phyloP scores from a whole-genome alignment of 2,113 vertebrate species.

The Oplegnathus fasciatus region DNA sequence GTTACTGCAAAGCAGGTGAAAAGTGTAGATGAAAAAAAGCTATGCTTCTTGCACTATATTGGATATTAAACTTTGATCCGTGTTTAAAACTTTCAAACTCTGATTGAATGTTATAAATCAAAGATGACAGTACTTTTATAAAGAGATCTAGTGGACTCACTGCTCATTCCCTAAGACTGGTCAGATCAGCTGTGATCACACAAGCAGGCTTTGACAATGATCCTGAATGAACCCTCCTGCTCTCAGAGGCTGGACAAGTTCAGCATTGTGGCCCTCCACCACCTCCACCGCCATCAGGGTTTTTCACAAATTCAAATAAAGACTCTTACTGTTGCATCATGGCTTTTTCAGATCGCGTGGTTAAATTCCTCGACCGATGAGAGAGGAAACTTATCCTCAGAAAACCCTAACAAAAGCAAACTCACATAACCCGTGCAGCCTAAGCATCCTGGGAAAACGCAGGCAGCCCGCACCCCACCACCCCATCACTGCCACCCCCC shows the following conservation, averaged over 20 bases:
- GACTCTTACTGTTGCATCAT: constrained; percentile 69
- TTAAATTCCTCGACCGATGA: constrained; percentile 66
- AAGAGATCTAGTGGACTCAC: background rate
- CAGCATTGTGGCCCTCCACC: constrained; percentile 36
- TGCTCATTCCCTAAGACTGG: background rate
- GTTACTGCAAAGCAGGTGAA: background rate
- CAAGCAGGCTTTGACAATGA: background rate
- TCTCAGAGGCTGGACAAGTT: constrained; percentile 26
- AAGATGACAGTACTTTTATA: background rate
- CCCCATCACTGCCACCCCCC: background rate
- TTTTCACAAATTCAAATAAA: constrained; percentile 64
- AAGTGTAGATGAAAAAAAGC: background rate
- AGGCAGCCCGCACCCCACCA: constrained; percentile 23
- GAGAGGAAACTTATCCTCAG: constrained; percentile 75
- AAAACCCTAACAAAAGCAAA: constrained; percentile 75
- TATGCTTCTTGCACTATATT: background rate
- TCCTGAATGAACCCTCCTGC: constrained; percentile 7
- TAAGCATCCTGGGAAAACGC: constrained; percentile 76
- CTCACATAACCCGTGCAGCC: constrained; percentile 62
- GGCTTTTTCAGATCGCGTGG: constrained; percentile 48
- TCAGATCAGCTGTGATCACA: constrained; percentile 9
- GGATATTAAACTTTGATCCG: background rate
- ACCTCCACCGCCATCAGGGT: background rate
- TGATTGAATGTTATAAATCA: constrained; percentile 20
- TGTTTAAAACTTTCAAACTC: constrained; percentile 4